Percentiles rank a stretch among this genome's conserved stretches.
phyloP scores from a whole-genome alignment of 2,797 vertebrate genomes.

The Oreonectes daqikongensis region DNA sequence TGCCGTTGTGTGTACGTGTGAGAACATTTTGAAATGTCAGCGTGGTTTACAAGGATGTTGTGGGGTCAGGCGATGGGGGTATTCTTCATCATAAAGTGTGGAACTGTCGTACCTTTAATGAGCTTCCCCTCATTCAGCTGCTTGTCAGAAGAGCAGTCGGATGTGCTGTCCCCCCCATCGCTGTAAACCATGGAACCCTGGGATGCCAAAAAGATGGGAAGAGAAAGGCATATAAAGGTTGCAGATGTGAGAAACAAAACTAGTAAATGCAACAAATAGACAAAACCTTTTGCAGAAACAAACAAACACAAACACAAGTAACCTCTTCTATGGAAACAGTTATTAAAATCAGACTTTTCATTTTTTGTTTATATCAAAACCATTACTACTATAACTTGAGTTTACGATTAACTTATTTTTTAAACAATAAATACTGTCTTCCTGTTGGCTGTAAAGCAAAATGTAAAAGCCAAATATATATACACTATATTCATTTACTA shows the following conservation, averaged over 20 bases:
- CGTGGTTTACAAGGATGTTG: background rate
- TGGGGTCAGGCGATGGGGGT: background rate
- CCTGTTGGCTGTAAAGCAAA: background rate
- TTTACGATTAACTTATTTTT: background rate
- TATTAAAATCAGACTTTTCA: background rate
- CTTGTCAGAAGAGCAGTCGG: conserved; percentile 62
- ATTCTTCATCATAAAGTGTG: background rate
- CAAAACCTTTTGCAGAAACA: background rate
- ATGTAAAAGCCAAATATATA: background rate
- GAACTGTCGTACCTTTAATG: conserved; percentile 84
- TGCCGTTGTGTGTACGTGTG: background rate
- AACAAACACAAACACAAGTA: background rate
- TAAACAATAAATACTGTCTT: background rate
- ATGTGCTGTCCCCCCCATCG: background rate
- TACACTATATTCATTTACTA: too few species aligned
- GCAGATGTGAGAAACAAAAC: too few species aligned
- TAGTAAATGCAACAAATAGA: too few species aligned
- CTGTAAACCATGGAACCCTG: conserved; percentile 52
- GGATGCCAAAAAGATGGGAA: background rate
- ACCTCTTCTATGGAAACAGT: too few species aligned
- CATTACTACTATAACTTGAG: background rate
- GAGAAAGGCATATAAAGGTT: background rate
- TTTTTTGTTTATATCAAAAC: background rate
- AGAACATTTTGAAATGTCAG: conserved; percentile 1
- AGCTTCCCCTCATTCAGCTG: conserved; percentile 79